Conservation (phyloP, 2,888 invertebrate species). For the Nasonia oneida region DNA sequence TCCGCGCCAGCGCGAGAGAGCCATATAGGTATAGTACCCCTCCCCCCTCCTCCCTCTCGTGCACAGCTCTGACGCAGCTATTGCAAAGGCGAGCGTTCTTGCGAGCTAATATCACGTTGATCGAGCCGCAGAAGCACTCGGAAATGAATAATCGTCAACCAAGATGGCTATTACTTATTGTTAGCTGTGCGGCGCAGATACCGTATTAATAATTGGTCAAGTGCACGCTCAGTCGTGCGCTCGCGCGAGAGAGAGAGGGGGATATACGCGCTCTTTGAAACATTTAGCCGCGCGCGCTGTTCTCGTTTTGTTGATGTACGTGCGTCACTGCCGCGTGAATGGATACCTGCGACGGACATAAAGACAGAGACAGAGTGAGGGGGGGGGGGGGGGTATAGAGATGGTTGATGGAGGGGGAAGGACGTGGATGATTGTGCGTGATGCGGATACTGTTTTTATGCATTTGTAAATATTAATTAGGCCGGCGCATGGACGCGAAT, state of each 20-base stretch:
- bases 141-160: conserved; percentile 54
- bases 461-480: too few species aligned
- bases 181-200: conserved; percentile 27
- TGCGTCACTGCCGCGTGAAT: neutral
- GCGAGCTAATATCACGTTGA: conserved; percentile 15
- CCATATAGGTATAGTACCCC: neutral
- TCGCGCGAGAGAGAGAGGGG: neutral
- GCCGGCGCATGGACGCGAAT: too few species aligned
- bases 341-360: neutral
- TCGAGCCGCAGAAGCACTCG: neutral
- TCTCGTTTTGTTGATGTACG: conserved; percentile 14
- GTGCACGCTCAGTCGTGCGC: neutral
- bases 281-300: conserved; percentile 15
- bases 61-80: neutral
- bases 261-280: conserved; percentile 8
- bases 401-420: neutral
- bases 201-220: conserved; percentile 52
- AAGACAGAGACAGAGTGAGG: neutral
- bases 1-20: neutral
- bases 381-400: neutral
- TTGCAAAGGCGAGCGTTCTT: conserved; percentile 22
- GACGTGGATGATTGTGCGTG: too few species aligned
- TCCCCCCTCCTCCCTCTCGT: neutral
- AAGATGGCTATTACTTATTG: conserved; percentile 44
- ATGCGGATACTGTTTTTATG: too few species aligned